Evolutionary conservation across 2,888 invertebrate genomes (phyloP), one percentile per base, ranked within the genome.

Genomic region (Cryptosula pallasiana): DNA sequence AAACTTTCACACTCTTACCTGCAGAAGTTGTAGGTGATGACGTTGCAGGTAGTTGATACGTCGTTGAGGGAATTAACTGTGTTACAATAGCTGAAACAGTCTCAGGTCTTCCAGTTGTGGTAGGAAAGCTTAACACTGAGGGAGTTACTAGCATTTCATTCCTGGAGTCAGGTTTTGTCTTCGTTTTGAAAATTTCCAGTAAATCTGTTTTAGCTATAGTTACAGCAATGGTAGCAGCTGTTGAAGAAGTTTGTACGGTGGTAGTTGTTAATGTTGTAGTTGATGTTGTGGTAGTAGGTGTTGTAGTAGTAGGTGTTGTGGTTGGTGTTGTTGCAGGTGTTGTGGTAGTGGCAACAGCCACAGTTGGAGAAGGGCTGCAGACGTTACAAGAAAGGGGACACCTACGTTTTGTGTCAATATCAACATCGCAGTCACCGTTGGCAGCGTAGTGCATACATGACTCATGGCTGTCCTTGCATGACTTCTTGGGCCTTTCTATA

Each of bases 391-490:
- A 70, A 23, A 13, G 9, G 3, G 70, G 70, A 36, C 70, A 70
- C 13, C 70, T 34, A 9, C 29, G 35, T 29, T 13, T 54, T 45
- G 55, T 70, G 23, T 70, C 70, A 70, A 70, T 9, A 32, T 54
- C 55, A 5, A 54, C 45, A 3, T 54, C 23, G 45, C 70, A 70
- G 45, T 70, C 70, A 23, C 70, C 70, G 32, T 70, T 70, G 32
- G 55, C 70, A 23, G 70, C 70, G 23, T 54, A 54, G 32, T 70
- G 35, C 45, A 70, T 35, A 45, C 70, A 70, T 2, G 70, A 70
- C 27, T 70, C 70, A 54, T 70, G 55, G 9, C n/a, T 36, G 55
- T 70, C 70, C 23, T 29, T 2, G 45, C 70, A 70, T 5, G 20
- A 29, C n/a, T 13, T 5, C 9, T 27, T 27, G 25, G 63, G 63